Evolutionary conservation across 2,888 invertebrate species (phyloP), one percentile per base, ranked within the genome.

Genomic region (Eupsilia transversa): DNA sequence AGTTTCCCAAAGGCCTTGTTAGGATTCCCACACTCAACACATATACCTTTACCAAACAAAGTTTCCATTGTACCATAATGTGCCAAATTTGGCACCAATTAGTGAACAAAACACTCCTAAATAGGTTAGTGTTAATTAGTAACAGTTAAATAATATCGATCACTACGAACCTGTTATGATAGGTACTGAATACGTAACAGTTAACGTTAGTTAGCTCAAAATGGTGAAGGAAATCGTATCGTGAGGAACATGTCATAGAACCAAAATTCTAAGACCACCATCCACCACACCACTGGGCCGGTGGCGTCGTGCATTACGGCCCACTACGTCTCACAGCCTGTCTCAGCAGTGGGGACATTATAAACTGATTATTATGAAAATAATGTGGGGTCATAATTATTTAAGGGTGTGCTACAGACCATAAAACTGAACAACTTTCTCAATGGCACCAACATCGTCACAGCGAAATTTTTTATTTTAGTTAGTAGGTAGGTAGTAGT

Each of bases 61-160:
- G 70, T 71, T 81, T 82, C 77, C 79, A 77, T 68, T 65, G 27
- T 70, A 46, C 17, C 6, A 69, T n/a, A 59, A 64, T 20, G 74
- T 63, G 73, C 77, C 52, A 78, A 79, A 77, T 80, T 79, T 66
- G 54, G 54, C 57, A 33, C 60, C 71, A 85, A 85, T 85, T 81
- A 87, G n/a, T 65, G 38, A 57, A 59, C 63, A 38, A 64, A 74
- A 61, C 49, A 63, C 27, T 69, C 12, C 59, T 78, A 87, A 86
- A 61, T 59, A 61, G 54, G 30, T 86, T 87, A 81, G 76, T 57
- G 30, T 49, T 65, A 57, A 79, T 87, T 87, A 87, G 68, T 56
- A 27, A 60, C 49, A 27, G 74, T 63, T 74, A 57, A 84, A 74
- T 78, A 75, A 74, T 63, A 67, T 74, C 54, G 75, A 72, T 86